A percentile compares a stretch with the other conserved stretches of the same genome.
Conservation (phyloP, 64 coral and sea anemone species). For the Orbicella faveolata region DNA sequence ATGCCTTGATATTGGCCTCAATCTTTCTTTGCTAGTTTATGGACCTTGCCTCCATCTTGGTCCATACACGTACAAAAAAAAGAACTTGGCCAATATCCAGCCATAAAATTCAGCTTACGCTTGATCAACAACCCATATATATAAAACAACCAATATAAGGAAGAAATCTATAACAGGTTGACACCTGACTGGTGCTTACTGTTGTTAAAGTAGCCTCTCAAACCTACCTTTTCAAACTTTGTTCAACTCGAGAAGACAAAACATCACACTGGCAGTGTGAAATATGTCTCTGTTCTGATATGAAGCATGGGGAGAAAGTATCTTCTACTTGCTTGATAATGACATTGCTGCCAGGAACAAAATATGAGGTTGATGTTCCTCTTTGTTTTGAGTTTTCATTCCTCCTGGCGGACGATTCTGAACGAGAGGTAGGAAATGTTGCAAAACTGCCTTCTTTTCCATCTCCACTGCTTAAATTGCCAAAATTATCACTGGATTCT, state of each 20-base stretch:
- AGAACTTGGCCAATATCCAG: too few species aligned
- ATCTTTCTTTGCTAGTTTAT: too few species aligned
- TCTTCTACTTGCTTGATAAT: background rate
- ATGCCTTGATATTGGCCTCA: too few species aligned
- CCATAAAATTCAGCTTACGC: too few species aligned
- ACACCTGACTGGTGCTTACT: too few species aligned
- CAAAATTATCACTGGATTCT: background rate
- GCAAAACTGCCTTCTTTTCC: background rate
- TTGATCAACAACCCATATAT: too few species aligned
- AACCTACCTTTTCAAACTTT: slow-evolving; percentile 7
- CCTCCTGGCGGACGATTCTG: background rate
- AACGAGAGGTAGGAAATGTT: background rate
- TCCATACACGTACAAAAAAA: too few species aligned
- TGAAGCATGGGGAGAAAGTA: slow-evolving; percentile 1
- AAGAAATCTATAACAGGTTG: too few species aligned
- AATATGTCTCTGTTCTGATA: background rate
- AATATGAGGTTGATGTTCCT: background rate
- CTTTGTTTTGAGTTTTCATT: background rate
- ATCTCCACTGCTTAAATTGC: background rate
- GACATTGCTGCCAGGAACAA: background rate
- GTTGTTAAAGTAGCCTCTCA: background rate
- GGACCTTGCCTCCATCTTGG: too few species aligned
- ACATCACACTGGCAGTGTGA: background rate
- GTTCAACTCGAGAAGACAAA: background rate
- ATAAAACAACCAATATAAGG: too few species aligned